A percentile compares a stretch with the other conserved stretches of the same genome.
Evolutionary conservation across 2,888 invertebrate genomes (phyloP).

Genomic region (Drosophila sordidula): DNA sequence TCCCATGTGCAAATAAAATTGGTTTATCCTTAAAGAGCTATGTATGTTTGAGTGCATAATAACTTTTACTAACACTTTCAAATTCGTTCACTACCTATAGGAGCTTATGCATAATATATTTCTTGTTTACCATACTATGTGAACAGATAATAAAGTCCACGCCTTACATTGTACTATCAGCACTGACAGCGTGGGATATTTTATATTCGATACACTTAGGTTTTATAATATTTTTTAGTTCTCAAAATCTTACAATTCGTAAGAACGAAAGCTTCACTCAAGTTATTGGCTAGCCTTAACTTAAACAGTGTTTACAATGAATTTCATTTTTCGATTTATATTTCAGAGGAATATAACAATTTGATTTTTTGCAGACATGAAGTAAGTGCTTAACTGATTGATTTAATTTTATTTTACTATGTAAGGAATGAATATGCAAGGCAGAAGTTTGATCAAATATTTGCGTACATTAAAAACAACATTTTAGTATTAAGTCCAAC

Average conservation of each 20-base stretch:
- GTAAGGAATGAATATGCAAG: not conserved
- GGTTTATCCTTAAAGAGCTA: not conserved
- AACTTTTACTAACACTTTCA: not conserved
- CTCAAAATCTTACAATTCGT: not conserved
- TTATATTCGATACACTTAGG: not conserved
- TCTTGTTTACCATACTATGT: not conserved
- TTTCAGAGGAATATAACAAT: conserved; percentile 1
- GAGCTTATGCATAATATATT: not conserved
- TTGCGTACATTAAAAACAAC: not conserved
- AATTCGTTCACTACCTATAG: conserved; percentile 5
- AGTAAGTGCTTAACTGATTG: not conserved
- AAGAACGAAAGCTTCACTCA: not conserved
- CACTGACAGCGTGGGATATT: conserved; percentile 3
- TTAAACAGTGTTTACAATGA: not conserved
- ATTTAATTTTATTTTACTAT: not conserved
- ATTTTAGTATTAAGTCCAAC: not conserved
- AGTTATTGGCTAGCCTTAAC: not conserved
- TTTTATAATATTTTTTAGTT: not conserved
- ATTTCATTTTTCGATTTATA: not conserved
- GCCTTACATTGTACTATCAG: not conserved
- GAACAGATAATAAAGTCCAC: too few species aligned
- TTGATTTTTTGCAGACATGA: not conserved
- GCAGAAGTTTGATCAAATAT: conserved; percentile 4
- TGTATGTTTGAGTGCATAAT: not conserved
- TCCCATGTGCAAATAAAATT: not conserved